Base-by-base conservation (phyloP, 35 echinoderm and acorn worm genomes). In the Lytechinus variegatus region DNA sequence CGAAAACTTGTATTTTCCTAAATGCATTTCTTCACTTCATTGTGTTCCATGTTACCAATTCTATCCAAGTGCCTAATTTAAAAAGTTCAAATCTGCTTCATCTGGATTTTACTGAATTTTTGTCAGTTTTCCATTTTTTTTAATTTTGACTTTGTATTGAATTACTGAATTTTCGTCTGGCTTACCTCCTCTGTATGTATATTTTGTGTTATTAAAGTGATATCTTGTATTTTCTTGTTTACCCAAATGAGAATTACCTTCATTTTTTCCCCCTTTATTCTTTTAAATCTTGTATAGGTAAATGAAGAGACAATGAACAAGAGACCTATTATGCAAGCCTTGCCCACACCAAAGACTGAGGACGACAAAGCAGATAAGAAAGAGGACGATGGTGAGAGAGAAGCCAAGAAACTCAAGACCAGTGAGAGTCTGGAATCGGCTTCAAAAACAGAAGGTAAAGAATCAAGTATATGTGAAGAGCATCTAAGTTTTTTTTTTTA, bases 251-350 rank as follows among this genome's bases (percentile, higher is more conserved):
- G 61, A 21, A 21, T 13, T 21, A 71, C 19, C 24, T 71, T 71
- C 12, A 0, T 24, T 21, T 58, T 58, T 8, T 58, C 12, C 12
- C 52, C 28, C 24, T 52, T 27, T 89, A 53, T n/a, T 29, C 11
- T 89, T 29, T 53, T 89, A 14, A 5, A 0, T 3, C 0, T 33
- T 27, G 1, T 29, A 90, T 92, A 99, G 98, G 94, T 98, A 9
- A 99, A 99, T 87, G 98, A 99, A 86, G 98, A 99, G 89, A 99
- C 98, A n/a, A 94, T 95, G 52, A 99, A 99, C 61, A 96, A 96
- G 87, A 98, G 98, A 55, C 98, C 98, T n/a, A 97, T 99, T 72
- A 99, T 99, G 98, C 96, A 98, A 93, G 95, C 98, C 6, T 55
- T 98, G 52, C 93, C 97, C 6, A 89, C 87, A 29, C 95, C 92